Conservation (phyloP, 1,140 invertebrate genomes). For the Dryas iulia region DNA sequence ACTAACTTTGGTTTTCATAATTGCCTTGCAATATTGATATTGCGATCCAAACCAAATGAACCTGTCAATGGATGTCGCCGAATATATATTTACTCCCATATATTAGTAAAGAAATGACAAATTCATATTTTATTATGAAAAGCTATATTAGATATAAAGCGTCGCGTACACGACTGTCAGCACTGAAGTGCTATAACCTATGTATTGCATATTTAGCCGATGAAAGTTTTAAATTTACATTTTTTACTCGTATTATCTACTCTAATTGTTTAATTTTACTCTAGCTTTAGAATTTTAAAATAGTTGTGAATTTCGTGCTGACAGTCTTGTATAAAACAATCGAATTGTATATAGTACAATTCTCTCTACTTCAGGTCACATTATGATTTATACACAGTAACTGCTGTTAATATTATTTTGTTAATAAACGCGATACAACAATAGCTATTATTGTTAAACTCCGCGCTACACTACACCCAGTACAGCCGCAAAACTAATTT, state of each 20-base stretch:
- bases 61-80: not conserved
- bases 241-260: too few relatives aligned
- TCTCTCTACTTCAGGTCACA: constrained; percentile 27
- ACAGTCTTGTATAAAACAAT: not conserved
- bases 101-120: not conserved
- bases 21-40: constrained; percentile 12
- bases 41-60: not conserved
- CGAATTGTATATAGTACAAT: constrained; percentile 9
- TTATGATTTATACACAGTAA: constrained; percentile 15
- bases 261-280: too few relatives aligned
- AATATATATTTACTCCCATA: not conserved
- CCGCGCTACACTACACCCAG: not conserved
- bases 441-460: not conserved
- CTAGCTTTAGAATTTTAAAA: too few relatives aligned
- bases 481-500: not conserved
- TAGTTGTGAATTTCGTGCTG: not conserved
- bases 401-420: not conserved
- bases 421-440: not conserved
- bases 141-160: constrained; percentile 8
- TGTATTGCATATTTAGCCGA: not conserved
- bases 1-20: constrained; percentile 20
- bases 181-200: too few relatives aligned
- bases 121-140: not conserved
- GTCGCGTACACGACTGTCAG: not conserved
- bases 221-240: not conserved